A percentile compares a stretch with the other conserved stretches of the same genome.
These are phyloP conservation scores for Hippopotamus amphibius DNA, from an alignment of 2,113 vertebrate genomes.

Conservation along the genomic window DNA sequence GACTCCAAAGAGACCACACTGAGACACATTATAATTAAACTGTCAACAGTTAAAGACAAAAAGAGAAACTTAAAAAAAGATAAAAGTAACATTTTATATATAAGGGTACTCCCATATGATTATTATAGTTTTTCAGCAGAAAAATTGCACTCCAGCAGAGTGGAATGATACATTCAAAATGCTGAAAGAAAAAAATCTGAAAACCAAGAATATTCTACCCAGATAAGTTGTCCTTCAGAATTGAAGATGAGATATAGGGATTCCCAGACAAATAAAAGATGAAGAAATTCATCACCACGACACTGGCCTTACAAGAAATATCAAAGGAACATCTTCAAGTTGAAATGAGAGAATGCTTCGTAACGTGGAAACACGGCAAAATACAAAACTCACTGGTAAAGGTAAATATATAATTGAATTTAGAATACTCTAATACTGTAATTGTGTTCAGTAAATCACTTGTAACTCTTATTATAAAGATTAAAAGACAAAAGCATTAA, in stretches of 20 bases:
- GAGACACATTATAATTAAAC: not conserved
- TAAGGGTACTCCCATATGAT: not conserved
- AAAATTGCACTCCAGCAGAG: not conserved
- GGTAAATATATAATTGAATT: not conserved
- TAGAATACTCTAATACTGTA: not conserved
- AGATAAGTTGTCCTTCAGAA: not conserved
- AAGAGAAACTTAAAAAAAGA: not conserved
- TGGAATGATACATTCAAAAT: not conserved
- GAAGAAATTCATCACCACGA: not conserved
- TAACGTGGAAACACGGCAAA: not conserved
- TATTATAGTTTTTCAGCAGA: not conserved
- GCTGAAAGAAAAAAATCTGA: not conserved
- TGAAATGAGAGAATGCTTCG: not conserved
- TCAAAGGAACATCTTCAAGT: not conserved
- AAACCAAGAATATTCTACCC: not conserved
- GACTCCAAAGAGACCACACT: not conserved
- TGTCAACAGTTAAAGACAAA: not conserved
- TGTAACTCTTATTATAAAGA: not conserved
- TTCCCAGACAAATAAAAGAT: not conserved
- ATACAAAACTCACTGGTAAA: not conserved
- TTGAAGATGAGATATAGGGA: not conserved
- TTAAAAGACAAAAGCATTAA: not conserved
- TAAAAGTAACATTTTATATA: not conserved
- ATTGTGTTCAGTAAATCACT: not conserved
- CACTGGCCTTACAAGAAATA: not conserved